phyloP scores from a whole-genome alignment of 1,140 invertebrate genomes.

The Xylocopa sonorina region DNA sequence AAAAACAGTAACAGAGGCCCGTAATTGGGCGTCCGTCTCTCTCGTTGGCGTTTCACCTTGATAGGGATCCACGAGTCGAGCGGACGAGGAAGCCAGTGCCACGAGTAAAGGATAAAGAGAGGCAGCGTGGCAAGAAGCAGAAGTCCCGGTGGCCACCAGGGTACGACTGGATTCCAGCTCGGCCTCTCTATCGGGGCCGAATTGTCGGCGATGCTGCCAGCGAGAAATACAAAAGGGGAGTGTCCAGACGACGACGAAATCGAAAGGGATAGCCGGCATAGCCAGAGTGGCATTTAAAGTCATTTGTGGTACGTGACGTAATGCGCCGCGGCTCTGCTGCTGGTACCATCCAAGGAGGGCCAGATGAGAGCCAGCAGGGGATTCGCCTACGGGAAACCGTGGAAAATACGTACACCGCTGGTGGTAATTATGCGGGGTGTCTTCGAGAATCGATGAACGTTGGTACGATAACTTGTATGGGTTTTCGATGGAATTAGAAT shows the following conservation, averaged over 20 bases:
- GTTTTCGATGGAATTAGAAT: too few species aligned
- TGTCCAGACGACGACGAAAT: slow-evolving; percentile 38
- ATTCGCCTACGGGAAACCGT: neutral
- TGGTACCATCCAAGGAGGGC: neutral
- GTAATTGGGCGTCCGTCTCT: neutral
- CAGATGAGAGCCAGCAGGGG: neutral
- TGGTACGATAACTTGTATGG: too few species aligned
- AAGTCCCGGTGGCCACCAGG: neutral
- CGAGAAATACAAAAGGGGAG: slow-evolving; percentile 42
- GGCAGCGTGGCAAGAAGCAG: neutral
- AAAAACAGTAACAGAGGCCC: neutral
- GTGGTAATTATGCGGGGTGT: too few species aligned
- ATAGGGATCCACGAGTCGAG: neutral
- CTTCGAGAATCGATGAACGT: too few species aligned
- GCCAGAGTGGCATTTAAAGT: slow-evolving; percentile 52
- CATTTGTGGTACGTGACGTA: slow-evolving; percentile 54
- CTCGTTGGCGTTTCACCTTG: neutral
- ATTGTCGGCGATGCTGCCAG: slow-evolving; percentile 35
- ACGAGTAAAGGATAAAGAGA: neutral
- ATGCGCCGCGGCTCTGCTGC: slow-evolving; percentile 18
- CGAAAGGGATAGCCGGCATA: slow-evolving; percentile 43
- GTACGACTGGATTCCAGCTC: slow-evolving; percentile 28
- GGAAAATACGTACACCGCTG: slow-evolving; percentile 12
- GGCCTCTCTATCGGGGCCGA: slow-evolving; percentile 4
- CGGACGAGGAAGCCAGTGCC: neutral